Conservation (phyloP, 2,113 vertebrate species). For the Psammodynastes pulverulentus region DNA sequence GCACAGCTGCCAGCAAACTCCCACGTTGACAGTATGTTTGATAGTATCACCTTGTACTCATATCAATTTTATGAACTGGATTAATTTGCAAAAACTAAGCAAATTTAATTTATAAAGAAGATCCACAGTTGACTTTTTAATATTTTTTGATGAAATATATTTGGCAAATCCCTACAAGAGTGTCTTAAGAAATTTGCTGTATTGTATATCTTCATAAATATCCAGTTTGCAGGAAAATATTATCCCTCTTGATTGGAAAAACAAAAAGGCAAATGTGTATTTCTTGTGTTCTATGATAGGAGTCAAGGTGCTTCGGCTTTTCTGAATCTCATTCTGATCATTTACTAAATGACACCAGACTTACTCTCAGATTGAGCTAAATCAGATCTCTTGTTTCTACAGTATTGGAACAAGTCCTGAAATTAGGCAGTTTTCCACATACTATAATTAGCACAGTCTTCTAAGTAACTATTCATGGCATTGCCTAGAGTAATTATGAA, state of each 20-base stretch:
- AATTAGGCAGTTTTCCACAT: not conserved
- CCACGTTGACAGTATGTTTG: not conserved
- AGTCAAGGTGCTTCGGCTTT: not conserved
- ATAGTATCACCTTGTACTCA: not conserved
- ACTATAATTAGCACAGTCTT: not conserved
- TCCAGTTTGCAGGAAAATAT: not conserved
- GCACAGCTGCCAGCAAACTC: not conserved
- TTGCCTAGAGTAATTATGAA: not conserved
- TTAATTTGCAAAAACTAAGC: not conserved
- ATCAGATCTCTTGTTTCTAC: not conserved
- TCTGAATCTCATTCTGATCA: not conserved
- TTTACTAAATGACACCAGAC: not conserved
- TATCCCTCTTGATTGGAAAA: not conserved
- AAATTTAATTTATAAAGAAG: not conserved
- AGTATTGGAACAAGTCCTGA: not conserved
- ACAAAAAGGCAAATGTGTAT: not conserved
- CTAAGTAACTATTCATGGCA: not conserved
- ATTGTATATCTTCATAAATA: not conserved
- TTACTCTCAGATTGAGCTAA: not conserved
- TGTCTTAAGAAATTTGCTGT: not conserved
- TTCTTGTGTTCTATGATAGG: not conserved
- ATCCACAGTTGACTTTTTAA: not conserved
- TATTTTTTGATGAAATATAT: not conserved
- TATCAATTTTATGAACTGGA: not conserved
- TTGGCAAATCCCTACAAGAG: not conserved